phyloP scores from a whole-genome alignment of 2,113 vertebrate genomes.

The Boulengeromyrus knoepffleri region DNA sequence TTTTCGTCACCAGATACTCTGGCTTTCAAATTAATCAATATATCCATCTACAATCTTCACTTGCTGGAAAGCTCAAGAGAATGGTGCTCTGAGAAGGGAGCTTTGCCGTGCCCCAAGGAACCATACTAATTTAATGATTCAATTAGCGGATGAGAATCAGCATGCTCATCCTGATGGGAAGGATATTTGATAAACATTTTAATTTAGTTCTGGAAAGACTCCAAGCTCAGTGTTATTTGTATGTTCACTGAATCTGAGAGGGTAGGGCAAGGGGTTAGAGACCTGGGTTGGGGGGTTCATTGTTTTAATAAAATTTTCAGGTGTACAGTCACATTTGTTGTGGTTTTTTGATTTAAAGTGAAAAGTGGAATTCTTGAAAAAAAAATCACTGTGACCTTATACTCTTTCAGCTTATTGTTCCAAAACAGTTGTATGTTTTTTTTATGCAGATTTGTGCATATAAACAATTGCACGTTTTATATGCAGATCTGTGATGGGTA shows the following conservation, averaged over 20 bases:
- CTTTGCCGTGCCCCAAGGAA: slow-evolving; percentile 75
- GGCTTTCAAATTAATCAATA: slow-evolving; percentile 89
- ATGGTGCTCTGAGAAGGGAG: slow-evolving; percentile 87
- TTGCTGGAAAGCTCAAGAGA: slow-evolving; percentile 72
- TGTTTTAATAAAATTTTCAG: neutral
- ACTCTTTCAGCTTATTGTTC: neutral
- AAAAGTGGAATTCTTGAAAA: neutral
- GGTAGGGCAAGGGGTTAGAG: neutral
- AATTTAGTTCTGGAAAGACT: slow-evolving; percentile 43
- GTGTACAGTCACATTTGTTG: neutral
- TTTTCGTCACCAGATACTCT: slow-evolving; percentile 80
- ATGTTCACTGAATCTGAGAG: slow-evolving; percentile 43
- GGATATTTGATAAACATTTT: slow-evolving; percentile 72
- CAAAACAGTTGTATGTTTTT: neutral
- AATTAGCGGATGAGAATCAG: slow-evolving; percentile 92
- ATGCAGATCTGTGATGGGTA: neutral
- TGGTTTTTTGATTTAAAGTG: neutral
- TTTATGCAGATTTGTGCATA: neutral
- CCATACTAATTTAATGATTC: slow-evolving; percentile 96
- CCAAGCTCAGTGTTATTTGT: slow-evolving; percentile 20
- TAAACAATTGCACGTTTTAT: neutral
- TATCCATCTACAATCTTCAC: slow-evolving; percentile 84
- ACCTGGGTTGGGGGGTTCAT: neutral
- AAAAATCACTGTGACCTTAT: neutral
- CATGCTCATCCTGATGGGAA: slow-evolving; percentile 79